phyloP scores from a whole-genome alignment of 2,113 vertebrate genomes.

The Hystrix brachyura region DNA sequence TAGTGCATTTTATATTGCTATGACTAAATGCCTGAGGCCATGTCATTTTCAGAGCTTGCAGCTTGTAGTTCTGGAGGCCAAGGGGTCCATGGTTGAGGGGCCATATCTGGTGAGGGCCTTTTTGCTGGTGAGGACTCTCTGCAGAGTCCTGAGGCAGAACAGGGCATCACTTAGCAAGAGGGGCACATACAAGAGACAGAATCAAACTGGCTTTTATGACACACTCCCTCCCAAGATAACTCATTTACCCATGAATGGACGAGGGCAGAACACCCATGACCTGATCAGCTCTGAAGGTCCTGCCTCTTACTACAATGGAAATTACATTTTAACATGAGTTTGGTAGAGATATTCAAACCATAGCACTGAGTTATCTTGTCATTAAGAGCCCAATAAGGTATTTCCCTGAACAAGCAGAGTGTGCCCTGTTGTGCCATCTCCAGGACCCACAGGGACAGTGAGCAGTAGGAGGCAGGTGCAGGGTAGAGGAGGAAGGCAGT shows the following conservation, averaged over 20 bases:
- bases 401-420: not conserved
- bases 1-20: not conserved
- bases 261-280: not conserved
- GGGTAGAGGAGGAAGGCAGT: not conserved
- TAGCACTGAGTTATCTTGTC: not conserved
- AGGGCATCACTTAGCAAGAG: not conserved
- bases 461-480: not conserved
- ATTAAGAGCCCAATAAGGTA: not conserved
- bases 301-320: not conserved
- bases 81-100: not conserved
- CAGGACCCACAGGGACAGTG: rapidly evolving
- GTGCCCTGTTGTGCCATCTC: not conserved
- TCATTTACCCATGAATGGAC: not conserved
- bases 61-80: not conserved
- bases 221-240: not conserved
- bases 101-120: not conserved
- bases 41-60: not conserved
- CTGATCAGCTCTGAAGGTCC: not conserved
- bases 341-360: not conserved
- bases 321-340: not conserved
- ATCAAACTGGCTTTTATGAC: not conserved
- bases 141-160: too few relatives aligned
- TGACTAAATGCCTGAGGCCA: not conserved
- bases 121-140: not conserved
- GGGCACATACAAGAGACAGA: not conserved